phyloP scores from a whole-genome alignment of 2,113 vertebrate species.

The Channa maculata region DNA sequence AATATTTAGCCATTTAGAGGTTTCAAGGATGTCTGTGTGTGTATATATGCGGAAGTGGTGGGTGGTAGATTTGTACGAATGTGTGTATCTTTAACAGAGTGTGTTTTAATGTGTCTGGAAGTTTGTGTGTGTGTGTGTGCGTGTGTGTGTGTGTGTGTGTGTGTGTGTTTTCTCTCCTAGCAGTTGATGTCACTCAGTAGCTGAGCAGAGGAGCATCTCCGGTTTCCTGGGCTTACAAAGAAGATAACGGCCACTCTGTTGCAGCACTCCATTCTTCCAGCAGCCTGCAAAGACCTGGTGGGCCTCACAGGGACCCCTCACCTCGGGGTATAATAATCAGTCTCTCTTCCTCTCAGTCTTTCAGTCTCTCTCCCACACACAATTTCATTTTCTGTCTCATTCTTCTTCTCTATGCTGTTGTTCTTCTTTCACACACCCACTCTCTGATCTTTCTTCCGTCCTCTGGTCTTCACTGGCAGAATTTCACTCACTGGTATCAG shows the following conservation, averaged over 20 bases:
- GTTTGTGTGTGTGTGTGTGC: background rate
- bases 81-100: background rate
- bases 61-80: background rate
- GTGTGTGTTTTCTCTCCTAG: constrained; percentile 43
- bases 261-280: constrained; percentile 38
- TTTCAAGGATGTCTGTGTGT: background rate
- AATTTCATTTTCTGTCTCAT: background rate
- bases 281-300: constrained; percentile 37
- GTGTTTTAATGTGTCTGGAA: background rate
- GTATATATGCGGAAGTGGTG: constrained; percentile 3
- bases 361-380: background rate
- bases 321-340: constrained; percentile 24
- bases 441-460: background rate
- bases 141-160: constrained; percentile 1
- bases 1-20: constrained; percentile 43
- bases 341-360: background rate
- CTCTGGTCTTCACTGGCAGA: background rate
- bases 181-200: constrained; percentile 63
- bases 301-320: constrained; percentile 17
- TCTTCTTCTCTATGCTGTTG: background rate
- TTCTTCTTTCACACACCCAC: background rate
- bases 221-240: constrained; percentile 63
- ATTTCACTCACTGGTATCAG: background rate
- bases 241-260: constrained; percentile 59
- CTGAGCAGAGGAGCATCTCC: constrained; percentile 59